Conservation (phyloP, 2,113 vertebrate genomes). For the Sigmodon hispidus region DNA sequence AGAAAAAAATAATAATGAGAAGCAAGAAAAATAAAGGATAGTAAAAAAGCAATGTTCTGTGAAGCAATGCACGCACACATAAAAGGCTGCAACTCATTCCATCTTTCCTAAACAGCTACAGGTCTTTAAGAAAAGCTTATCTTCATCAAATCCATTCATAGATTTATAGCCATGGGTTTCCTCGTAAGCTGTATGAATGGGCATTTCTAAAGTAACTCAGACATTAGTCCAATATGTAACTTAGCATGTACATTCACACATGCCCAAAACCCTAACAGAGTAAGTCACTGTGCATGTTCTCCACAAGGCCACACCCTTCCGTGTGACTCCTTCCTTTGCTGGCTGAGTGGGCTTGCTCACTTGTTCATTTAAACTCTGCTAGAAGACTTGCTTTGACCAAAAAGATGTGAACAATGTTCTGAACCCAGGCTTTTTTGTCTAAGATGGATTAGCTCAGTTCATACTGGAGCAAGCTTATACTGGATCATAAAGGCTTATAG, state of each 20-base stretch:
- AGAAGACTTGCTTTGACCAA: background rate
- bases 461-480: background rate
- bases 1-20: background rate
- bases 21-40: background rate
- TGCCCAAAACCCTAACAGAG: background rate
- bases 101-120: background rate
- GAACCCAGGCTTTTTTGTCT: background rate
- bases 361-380: background rate
- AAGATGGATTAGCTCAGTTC: background rate
- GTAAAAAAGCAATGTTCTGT: background rate
- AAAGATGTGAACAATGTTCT: background rate
- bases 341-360: background rate
- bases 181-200: background rate
- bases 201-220: conserved; percentile 1
- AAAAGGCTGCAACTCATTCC: conserved; percentile 1
- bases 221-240: background rate
- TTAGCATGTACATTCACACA: background rate
- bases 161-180: background rate
- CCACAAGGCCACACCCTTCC: background rate
- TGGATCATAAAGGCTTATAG: background rate
- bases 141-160: background rate
- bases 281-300: background rate
- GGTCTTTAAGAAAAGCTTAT: background rate
- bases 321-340: background rate
- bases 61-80: background rate